Evolutionary conservation across 2,888 invertebrate species (phyloP).

Genomic region (Drosophila pegasa): DNA sequence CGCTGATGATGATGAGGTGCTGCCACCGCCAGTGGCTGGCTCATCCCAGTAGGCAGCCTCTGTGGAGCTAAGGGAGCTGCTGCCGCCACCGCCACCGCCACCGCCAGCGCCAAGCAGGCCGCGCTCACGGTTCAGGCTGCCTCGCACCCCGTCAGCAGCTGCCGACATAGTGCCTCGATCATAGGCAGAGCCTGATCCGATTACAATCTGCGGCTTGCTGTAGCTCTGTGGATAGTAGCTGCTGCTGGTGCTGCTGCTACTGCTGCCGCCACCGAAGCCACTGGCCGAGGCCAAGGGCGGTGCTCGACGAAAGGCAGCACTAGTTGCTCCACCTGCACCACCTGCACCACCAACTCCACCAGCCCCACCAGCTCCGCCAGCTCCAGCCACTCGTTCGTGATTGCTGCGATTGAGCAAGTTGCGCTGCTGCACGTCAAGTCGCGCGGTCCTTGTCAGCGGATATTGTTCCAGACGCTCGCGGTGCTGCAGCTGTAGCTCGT

Average conservation of each 20-base stretch:
- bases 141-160: conserved; percentile 50
- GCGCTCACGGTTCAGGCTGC: conserved; percentile 67
- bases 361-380: conserved; percentile 27
- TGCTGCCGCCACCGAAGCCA: conserved; percentile 65
- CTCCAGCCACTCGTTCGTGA: conserved; percentile 84
- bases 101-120: conserved; percentile 63
- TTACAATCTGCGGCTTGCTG: conserved; percentile 84
- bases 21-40: conserved; percentile 45
- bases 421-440: conserved; percentile 84
- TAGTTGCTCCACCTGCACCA: conserved; percentile 27
- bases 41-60: conserved; percentile 82
- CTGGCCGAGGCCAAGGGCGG: conserved; percentile 75
- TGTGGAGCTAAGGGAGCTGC: conserved; percentile 73
- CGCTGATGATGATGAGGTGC: conserved; percentile 77
- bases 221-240: conserved; percentile 68
- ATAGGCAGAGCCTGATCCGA: conserved; percentile 77
- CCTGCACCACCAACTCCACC: conserved; percentile 14
- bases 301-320: conserved; percentile 68
- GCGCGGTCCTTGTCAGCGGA: conserved; percentile 82
- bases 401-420: conserved; percentile 85
- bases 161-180: conserved; percentile 70
- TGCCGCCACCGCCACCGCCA: conserved; percentile 57
- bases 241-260: conserved; percentile 83
- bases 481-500: conserved; percentile 82
- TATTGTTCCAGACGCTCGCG: conserved; percentile 82